Conservation (phyloP, 2,113 vertebrate species). For the Cercopithecus mona region DNA sequence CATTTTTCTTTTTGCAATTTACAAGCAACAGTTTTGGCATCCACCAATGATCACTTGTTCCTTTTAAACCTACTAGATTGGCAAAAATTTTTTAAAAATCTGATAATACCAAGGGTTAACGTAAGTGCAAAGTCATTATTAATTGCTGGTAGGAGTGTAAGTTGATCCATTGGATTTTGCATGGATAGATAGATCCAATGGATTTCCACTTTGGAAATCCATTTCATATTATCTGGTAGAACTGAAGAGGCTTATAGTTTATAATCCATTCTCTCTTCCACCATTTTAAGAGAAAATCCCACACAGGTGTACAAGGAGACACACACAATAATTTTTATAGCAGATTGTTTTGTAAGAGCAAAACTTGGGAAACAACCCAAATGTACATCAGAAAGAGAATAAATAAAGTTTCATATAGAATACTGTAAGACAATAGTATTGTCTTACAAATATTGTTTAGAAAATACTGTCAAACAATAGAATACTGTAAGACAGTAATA, state of each 20-base stretch:
- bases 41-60: not conserved
- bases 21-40: not conserved
- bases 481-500: not conserved
- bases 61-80: not conserved
- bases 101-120: not conserved
- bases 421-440: not conserved
- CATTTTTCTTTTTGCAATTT: not conserved
- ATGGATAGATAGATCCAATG: too few relatives aligned
- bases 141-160: not conserved
- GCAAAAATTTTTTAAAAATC: not conserved
- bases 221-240: not conserved
- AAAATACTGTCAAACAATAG: not conserved
- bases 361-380: not conserved
- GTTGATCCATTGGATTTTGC: not conserved
- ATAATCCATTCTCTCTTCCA: not conserved
- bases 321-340: not conserved
- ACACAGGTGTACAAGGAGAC: not conserved
- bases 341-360: not conserved
- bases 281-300: not conserved
- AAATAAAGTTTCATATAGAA: not conserved
- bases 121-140: not conserved
- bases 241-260: not conserved
- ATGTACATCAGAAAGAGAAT: not conserved
- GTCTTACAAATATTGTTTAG: too few relatives aligned
- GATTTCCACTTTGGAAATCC: not conserved